Evolutionary conservation across 2,888 invertebrate species (phyloP), one percentile per base, ranked within the genome.

Genomic region (Zonitis immaculata): DNA sequence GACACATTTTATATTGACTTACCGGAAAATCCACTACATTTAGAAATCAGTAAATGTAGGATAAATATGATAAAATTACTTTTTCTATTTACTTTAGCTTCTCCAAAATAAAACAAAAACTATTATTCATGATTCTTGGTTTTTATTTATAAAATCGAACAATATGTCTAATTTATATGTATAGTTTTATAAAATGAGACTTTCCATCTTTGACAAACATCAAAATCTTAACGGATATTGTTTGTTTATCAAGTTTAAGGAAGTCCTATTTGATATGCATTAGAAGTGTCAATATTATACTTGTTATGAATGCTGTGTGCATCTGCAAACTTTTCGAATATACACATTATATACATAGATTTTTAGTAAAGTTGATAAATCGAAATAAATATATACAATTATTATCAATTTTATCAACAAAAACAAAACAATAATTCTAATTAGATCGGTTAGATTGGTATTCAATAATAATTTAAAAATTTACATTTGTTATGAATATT

Each of bases 231-330:
- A 46, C 42, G 18, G 51, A 47, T 14, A 52, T 52, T n/a, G 54
- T 57, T 47, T 57, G 50, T 45, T 48, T 27, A 50, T 16, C 28
- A 46, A 30, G 11, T 30, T 30, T 18, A 48, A 52, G 30, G 43
- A 44, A 45, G 32, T 16, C 42, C 62, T 61, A 52, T 54, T 65
- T 65, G 59, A 60, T 64, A 65, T 65, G 65, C 65, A 65, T 65
- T 65, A 62, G 62, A 65, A 61, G 63, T 61, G 57, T 56, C 61
- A 56, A 44, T 42, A 14, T 47, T 30, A 18, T 42, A n/a, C n/a
- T 28, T 42, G 49, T 51, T 47, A 32, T 47, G 53, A 49, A 51
- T 53, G 53, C 50, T 54, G n/a, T n/a, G n/a, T n/a, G 47, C 53
- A 60, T 58, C 56, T 59, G 57, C 52, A 59, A 64, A 61, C 57